phyloP scores from a whole-genome alignment of 23 tunicate species.

The Oikopleura dioica region DNA sequence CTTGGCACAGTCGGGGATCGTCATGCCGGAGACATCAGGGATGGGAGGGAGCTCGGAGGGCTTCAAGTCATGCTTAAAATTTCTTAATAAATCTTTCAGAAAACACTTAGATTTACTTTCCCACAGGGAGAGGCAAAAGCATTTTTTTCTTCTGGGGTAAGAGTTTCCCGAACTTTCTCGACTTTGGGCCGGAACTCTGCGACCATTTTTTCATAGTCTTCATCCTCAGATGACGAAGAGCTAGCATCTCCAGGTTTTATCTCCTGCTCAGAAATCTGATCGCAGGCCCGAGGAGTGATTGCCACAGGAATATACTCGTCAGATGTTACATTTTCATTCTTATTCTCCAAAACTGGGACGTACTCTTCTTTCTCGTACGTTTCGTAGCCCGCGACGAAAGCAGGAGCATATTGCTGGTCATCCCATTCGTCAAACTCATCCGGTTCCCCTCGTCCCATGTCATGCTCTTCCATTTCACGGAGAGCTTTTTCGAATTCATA shows the following conservation, averaged over 20 bases:
- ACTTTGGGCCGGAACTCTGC: neutral
- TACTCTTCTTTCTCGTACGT: neutral
- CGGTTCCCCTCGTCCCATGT: too few species aligned
- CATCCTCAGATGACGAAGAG: neutral
- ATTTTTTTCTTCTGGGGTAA: neutral
- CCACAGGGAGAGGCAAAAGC: neutral
- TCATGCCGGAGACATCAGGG: neutral
- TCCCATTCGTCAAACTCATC: too few species aligned
- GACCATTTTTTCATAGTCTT: slow-evolving; percentile 5
- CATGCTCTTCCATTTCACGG: too few species aligned
- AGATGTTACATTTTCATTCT: neutral
- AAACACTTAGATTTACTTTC: too few species aligned
- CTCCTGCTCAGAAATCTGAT: too few species aligned
- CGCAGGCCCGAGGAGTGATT: too few species aligned
- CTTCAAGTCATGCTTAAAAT: neutral
- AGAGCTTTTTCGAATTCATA: too few species aligned
- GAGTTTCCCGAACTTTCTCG: neutral
- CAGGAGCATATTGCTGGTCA: too few species aligned
- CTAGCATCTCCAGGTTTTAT: neutral
- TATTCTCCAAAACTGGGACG: neutral
- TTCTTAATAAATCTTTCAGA: too few species aligned
- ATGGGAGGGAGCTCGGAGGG: neutral
- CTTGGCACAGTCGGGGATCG: neutral
- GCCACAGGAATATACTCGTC: too few species aligned
- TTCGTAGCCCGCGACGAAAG: too few species aligned